A percentile compares a stretch with the other conserved stretches of the same genome.
phyloP scores from a whole-genome alignment of 2,113 vertebrate species.

The Struthio camelus region DNA sequence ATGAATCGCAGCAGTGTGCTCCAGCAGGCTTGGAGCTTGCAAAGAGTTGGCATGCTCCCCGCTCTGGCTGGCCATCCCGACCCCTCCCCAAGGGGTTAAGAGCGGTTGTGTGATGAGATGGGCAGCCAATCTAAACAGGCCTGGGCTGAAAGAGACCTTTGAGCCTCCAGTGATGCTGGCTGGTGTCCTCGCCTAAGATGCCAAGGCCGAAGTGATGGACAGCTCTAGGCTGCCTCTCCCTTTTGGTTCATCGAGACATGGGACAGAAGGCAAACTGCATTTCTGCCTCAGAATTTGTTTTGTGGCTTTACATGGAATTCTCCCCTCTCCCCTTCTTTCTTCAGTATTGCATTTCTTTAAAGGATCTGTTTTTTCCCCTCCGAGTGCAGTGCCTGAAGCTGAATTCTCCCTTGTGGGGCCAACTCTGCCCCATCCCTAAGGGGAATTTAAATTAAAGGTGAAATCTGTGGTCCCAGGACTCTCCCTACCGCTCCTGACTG shows the following conservation, averaged over 20 bases:
- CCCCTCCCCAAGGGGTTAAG: not conserved
- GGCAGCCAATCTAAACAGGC: not conserved
- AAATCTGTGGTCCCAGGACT: not conserved
- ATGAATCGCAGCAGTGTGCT: not conserved
- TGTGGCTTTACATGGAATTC: not conserved
- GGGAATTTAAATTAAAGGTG: not conserved
- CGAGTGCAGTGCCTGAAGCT: not conserved
- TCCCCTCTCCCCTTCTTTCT: not conserved
- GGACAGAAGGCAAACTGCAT: not conserved
- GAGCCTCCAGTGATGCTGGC: not conserved
- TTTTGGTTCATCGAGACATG: fast-evolving
- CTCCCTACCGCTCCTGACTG: not conserved
- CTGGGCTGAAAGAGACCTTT: not conserved
- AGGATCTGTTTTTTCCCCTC: not conserved
- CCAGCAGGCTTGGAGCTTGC: not conserved
- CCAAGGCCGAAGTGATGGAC: not conserved
- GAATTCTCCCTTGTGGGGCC: not conserved
- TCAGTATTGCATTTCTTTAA: not conserved
- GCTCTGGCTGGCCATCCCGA: fast-evolving
- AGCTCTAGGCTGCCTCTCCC: not conserved
- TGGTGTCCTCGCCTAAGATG: not conserved
- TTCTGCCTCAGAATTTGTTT: not conserved
- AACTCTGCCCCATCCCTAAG: not conserved
- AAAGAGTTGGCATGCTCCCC: not conserved
- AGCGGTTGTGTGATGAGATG: not conserved